Percentiles rank a stretch among this genome's conserved stretches.
Evolutionary conservation across 2,113 vertebrate genomes (phyloP).

Genomic region (Oxyura jamaicensis): DNA sequence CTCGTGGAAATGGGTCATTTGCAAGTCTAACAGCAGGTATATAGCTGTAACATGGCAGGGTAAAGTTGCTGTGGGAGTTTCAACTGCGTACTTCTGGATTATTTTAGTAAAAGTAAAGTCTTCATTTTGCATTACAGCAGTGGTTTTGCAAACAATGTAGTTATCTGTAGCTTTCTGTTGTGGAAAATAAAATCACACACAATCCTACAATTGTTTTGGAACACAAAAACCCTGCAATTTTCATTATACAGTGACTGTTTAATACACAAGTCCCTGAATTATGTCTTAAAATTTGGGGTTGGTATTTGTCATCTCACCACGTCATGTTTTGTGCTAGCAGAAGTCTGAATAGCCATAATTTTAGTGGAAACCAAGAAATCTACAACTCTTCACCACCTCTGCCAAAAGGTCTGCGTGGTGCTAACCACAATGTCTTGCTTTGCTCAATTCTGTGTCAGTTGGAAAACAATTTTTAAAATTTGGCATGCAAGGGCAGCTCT

Average conservation of each 20-base stretch:
- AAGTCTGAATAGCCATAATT: not conserved
- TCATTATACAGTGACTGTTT: not conserved
- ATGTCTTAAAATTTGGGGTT: constrained; percentile 32
- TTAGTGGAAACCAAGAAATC: not conserved
- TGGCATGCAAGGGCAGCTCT: constrained; percentile 18
- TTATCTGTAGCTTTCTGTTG: constrained; percentile 36
- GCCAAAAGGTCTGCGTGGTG: constrained; percentile 13
- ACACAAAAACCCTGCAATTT: constrained; percentile 39
- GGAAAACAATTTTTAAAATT: constrained; percentile 26
- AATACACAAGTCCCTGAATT: constrained; percentile 39
- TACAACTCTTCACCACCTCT: not conserved
- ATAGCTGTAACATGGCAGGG: constrained; percentile 35
- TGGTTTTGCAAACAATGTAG: constrained; percentile 29
- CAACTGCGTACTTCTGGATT: constrained; percentile 2
- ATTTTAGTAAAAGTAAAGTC: constrained; percentile 44
- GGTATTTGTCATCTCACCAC: constrained; percentile 5
- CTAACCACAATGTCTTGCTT: constrained; percentile 9
- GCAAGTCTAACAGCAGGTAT: constrained; percentile 53
- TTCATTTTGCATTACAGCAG: not conserved
- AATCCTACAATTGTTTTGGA: constrained; percentile 24
- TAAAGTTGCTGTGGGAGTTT: constrained; percentile 50
- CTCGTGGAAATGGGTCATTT: constrained; percentile 40
- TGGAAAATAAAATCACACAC: constrained; percentile 44
- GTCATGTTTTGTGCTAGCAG: not conserved
- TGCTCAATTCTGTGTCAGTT: not conserved